Evolutionary conservation across 2,888 invertebrate genomes (phyloP), one percentile per base, ranked within the genome.

Genomic region (Volucella inflata): DNA sequence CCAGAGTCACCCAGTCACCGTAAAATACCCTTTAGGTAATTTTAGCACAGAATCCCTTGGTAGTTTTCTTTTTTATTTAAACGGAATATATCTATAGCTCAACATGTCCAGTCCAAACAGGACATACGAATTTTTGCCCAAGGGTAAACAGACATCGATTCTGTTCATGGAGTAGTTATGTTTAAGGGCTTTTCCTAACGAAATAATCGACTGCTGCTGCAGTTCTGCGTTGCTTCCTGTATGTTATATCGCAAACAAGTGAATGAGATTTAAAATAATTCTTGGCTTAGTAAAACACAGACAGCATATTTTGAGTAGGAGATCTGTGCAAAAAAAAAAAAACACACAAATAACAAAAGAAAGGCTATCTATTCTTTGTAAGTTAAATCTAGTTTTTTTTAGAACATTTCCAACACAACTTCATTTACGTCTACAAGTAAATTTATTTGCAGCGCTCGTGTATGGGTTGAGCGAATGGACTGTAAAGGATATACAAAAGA

Each of bases 281-380:
- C 67, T 79, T 79, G 83, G 83, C 68, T 79, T 79, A 70, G 83
- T 68, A 70, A 84, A 75, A 74, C 70, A 84, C 67, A 79, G 75
- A 84, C 60, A 67, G 60, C 48, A 70, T 75, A 65, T 57, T 40
- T 55, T 46, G 57, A 30, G 50, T 53, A 53, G 46, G 11, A 48
- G 38, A 30, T 16, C 36, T 42, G 36, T 44, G 21, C 57, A 30
- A 38, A 30, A 10, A 42, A 72, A 21, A 16, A 60, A 38, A 21
- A 60, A 53, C n/a, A 9, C n/a, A n/a, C n/a, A 60, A 36, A 42
- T 50, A 40, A 48, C 16, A 65, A 59, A 60, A 64, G 62, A 44
- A 70, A 44, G 60, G 21, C 21, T 21, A 21, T 2, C 44, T 74
- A 70, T 81, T 46, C 64, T 62, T 48, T 64, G 70, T 46, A 36